Evolutionary conservation across 2,888 invertebrate species (phyloP), one percentile per base, ranked within the genome.

Genomic region (Volucella inanis): DNA sequence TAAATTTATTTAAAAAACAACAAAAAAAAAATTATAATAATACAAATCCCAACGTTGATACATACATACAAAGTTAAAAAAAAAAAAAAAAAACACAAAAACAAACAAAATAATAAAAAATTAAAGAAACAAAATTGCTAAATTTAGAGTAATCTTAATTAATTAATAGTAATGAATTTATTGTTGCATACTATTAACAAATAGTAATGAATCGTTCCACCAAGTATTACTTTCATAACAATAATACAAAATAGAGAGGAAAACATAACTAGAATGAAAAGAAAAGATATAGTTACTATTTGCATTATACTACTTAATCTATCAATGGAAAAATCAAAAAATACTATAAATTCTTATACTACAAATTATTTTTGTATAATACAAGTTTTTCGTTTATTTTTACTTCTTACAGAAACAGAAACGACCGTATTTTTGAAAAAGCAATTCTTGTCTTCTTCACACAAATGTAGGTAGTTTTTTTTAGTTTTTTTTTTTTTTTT

Each of bases 111-210:
- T 14, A 41, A 45, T 50, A 22, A 64, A 67, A 31, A 70, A 1
- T 18, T 22, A 22, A 22, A 4, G 0, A 22, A 22, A 22, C 22
- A 22, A 22, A 22, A 22, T 22, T 22, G 22, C 22, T 22, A 22
- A 59, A 14, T 52, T 39, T 79, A 83, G 79, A 68, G 65, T 75
- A 75, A 85, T 67, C 76, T 81, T 81, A 85, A 65, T 85, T 85
- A 81, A 85, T 77, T 71, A 55, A 80, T 81, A n/a, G n/a, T n/a
- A 76, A 72, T 67, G 65, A 79, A 79, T 75, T 80, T 75, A 85
- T 85, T 85, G 85, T 85, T 85, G 72, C 85, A 85, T 85, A 85
- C 81, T 77, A 85, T 81, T 81, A 47, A 85, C 72, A 54, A 45
- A 62, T 76, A 77, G 72, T 76, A 81, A 68, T 72, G 68, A 85